A percentile compares a stretch with the other conserved stretches of the same genome.
These are phyloP conservation scores for Brachycybe producta DNA, from an alignment of 2,888 invertebrate genomes.

Conservation along the genomic window DNA sequence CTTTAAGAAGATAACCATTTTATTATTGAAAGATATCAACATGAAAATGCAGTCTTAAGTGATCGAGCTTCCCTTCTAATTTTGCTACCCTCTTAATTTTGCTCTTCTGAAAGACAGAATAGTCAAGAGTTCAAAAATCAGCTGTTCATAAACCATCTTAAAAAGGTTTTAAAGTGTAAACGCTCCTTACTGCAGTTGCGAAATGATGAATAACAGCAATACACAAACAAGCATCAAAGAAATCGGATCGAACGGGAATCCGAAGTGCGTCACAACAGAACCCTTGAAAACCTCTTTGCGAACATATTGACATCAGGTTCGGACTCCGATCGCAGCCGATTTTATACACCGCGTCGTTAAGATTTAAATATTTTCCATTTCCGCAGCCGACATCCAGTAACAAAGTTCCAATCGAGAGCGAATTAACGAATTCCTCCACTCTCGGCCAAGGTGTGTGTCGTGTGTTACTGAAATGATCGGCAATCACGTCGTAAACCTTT, in stretches of 20 bases:
- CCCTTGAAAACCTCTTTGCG: slow-evolving; percentile 45
- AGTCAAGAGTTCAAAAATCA: no score
- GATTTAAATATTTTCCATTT: slow-evolving; percentile 87
- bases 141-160: no score
- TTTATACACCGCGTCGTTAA: slow-evolving; percentile 47
- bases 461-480: slow-evolving; percentile 85
- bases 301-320: slow-evolving; percentile 52
- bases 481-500: slow-evolving; percentile 93
- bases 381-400: slow-evolving; percentile 92
- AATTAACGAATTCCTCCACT: slow-evolving; percentile 62
- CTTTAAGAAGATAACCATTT: background rate
- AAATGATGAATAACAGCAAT: slow-evolving; percentile 97
- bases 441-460: slow-evolving; percentile 89
- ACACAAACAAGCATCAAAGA: slow-evolving; percentile 72
- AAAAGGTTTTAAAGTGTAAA: no score
- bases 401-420: slow-evolving; percentile 51
- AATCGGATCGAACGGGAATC: slow-evolving; percentile 51
- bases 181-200: slow-evolving; percentile 49
- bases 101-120: no score
- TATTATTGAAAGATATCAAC: no score
- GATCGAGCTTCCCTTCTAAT: no score
- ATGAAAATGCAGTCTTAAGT: no score
- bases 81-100: no score
- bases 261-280: slow-evolving; percentile 62
- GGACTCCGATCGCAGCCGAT: slow-evolving; percentile 69